phyloP scores from a whole-genome alignment of 2,888 invertebrate species.

The Spilosoma lubricipeda region DNA sequence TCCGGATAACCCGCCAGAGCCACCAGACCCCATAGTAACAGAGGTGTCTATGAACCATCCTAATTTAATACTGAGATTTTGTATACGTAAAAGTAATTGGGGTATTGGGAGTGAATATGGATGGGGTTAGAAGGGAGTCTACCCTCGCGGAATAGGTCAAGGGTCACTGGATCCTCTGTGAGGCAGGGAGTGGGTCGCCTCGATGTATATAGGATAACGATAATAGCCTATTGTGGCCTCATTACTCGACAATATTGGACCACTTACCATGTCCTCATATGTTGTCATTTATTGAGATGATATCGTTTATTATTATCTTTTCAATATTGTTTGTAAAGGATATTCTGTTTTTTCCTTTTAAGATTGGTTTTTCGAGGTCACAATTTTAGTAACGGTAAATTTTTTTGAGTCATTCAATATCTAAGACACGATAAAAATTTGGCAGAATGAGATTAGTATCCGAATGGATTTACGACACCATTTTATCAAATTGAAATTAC shows the following conservation, averaged over 20 bases:
- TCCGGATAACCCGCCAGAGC: background rate
- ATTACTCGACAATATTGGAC: constrained; percentile 66
- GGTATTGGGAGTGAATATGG: constrained; percentile 51
- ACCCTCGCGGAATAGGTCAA: constrained; percentile 68
- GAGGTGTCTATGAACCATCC: constrained; percentile 1
- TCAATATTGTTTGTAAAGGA: background rate
- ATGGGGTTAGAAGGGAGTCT: constrained; percentile 45
- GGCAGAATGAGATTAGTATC: background rate
- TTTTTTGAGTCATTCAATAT: background rate
- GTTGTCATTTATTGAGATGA: constrained; percentile 48
- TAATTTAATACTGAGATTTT: constrained; percentile 35
- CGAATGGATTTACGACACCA: background rate
- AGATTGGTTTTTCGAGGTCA: background rate
- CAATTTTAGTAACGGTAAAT: background rate
- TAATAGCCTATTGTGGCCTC: constrained; percentile 68
- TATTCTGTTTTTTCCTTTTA: background rate
- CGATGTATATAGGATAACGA: constrained; percentile 69
- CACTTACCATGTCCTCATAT: constrained; percentile 60
- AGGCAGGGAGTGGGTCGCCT: constrained; percentile 50
- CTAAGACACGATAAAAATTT: background rate
- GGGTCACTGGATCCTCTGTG: constrained; percentile 66
- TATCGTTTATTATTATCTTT: constrained; percentile 29
- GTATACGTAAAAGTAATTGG: constrained; percentile 56
- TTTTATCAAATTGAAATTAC: background rate
- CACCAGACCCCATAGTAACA: background rate